phyloP scores from a whole-genome alignment of 1,140 invertebrate genomes.

The Eriosoma lanigerum region DNA sequence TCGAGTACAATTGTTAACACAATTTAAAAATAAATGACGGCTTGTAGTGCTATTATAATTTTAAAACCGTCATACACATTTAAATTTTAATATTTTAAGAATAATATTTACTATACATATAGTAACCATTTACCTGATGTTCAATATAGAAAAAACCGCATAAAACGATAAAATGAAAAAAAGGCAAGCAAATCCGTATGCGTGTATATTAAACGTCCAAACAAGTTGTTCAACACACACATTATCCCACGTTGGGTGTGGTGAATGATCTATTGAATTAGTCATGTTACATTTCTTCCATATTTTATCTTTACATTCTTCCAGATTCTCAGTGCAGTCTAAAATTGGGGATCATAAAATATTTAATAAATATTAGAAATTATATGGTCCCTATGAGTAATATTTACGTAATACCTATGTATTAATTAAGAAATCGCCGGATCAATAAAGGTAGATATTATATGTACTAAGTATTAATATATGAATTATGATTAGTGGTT shows the following conservation, averaged over 20 bases:
- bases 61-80: no score
- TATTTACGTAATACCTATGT: no score
- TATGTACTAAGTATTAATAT: no score
- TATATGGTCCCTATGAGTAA: no score
- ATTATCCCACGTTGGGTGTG: slow-evolving; percentile 54
- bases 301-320: slow-evolving; percentile 41
- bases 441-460: no score
- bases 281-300: slow-evolving; percentile 46
- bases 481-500: no score
- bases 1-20: background rate
- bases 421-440: no score
- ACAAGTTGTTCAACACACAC: slow-evolving; percentile 59
- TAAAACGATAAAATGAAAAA: slow-evolving; percentile 67
- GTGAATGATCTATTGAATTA: slow-evolving; percentile 40
- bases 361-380: no score
- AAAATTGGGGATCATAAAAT: slow-evolving; percentile 1
- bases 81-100: no score
- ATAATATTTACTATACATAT: background rate
- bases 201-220: slow-evolving; percentile 65
- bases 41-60: no score
- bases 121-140: slow-evolving; percentile 61
- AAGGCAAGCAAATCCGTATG: slow-evolving; percentile 65
- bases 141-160: slow-evolving; percentile 66
- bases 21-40: background rate
- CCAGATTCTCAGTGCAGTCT: slow-evolving; percentile 38